Percentiles rank a stretch among this genome's conserved stretches.
phyloP scores from a whole-genome alignment of 30 jellyfish, hydroid and myxozoan species.

The Turritopsis rubra region DNA sequence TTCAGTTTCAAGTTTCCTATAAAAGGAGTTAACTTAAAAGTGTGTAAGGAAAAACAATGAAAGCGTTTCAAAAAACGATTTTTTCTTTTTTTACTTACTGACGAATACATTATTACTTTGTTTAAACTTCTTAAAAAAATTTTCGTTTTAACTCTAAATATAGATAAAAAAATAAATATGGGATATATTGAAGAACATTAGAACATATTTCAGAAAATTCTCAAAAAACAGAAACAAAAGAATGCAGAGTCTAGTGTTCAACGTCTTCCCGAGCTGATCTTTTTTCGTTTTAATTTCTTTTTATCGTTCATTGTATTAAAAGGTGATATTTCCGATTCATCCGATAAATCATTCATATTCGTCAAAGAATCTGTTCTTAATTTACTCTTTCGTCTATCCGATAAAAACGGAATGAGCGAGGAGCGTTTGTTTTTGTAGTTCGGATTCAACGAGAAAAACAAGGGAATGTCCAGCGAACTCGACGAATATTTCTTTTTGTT shows the following conservation, averaged over 20 bases:
- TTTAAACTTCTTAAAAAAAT: too few relatives aligned
- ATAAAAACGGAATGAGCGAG: not conserved
- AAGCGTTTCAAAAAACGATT: not conserved
- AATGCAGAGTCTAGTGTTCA: not conserved
- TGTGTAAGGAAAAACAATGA: too few relatives aligned
- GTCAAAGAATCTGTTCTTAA: not conserved
- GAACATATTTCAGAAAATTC: not conserved
- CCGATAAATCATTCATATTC: not conserved
- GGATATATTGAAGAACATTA: not conserved
- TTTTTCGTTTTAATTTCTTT: not conserved
- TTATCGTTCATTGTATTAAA: not conserved
- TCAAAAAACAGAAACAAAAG: not conserved
- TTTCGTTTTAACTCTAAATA: not conserved
- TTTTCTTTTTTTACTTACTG: not conserved
- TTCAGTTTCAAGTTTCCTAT: too few relatives aligned
- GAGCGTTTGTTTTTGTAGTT: not conserved
- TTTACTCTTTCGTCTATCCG: not conserved
- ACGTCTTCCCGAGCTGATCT: not conserved
- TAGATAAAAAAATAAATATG: not conserved
- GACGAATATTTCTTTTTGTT: slow-evolving; percentile 1
- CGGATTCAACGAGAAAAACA: not conserved
- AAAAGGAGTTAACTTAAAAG: too few relatives aligned
- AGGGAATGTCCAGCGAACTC: slow-evolving; percentile 4
- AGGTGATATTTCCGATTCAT: not conserved
- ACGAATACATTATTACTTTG: not conserved